A percentile compares a stretch with the other conserved stretches of the same genome.
phyloP scores from a whole-genome alignment of 2,888 invertebrate species.

The Ochlodes sylvanus region DNA sequence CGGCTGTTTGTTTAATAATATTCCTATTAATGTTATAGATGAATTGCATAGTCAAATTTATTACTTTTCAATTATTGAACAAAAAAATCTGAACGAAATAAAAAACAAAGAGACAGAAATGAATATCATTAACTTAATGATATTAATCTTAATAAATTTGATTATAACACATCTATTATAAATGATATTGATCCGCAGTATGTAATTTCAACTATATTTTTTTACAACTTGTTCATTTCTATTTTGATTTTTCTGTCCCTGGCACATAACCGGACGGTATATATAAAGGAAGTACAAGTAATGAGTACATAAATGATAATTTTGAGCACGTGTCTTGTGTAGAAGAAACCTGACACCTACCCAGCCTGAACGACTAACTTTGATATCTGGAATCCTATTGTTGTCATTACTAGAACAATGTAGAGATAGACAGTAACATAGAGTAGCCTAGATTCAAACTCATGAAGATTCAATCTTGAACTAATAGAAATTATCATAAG shows the following conservation, averaged over 20 bases:
- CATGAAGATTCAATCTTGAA: slow-evolving; percentile 55
- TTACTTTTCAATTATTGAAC: not conserved
- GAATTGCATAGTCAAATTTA: slow-evolving; percentile 10
- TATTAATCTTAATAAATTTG: slow-evolving; percentile 4
- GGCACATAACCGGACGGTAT: slow-evolving; percentile 75
- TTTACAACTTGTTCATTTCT: slow-evolving; percentile 74
- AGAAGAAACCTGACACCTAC: slow-evolving; percentile 73
- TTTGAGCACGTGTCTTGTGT: slow-evolving; percentile 82
- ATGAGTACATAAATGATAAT: slow-evolving; percentile 79
- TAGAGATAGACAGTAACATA: slow-evolving; percentile 60
- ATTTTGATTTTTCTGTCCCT: slow-evolving; percentile 76
- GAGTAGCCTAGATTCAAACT: slow-evolving; percentile 55
- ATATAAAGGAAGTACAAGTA: slow-evolving; percentile 83
- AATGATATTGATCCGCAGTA: slow-evolving; percentile 7
- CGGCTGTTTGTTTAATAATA: not conserved
- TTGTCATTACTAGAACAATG: slow-evolving; percentile 72
- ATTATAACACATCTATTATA: not conserved
- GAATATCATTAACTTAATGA: not conserved
- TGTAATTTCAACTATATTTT: slow-evolving; percentile 44
- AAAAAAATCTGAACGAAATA: not conserved
- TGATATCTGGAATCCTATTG: slow-evolving; percentile 60
- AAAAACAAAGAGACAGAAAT: not conserved
- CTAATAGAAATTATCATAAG: slow-evolving; percentile 26
- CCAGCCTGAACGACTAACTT: slow-evolving; percentile 59
- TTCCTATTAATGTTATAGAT: not conserved